Base-by-base conservation (phyloP, 2,888 invertebrate species). In the Sicus ferrugineus region DNA sequence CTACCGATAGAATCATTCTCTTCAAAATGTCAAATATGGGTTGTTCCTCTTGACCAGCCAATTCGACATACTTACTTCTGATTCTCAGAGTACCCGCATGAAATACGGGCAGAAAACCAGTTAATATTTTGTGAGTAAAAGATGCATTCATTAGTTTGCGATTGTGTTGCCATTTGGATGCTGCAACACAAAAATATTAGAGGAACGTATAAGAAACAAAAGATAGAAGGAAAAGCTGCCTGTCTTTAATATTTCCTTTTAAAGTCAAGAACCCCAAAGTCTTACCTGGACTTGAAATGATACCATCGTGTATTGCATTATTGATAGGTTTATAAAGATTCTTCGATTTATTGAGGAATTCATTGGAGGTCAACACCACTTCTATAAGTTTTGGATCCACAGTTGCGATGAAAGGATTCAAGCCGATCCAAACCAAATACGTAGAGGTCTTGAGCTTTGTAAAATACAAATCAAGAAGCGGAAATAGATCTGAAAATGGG, bases 361-460 rank as follows among this genome's bases (percentile, higher is more conserved):
- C 69, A 5, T 71, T 67, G 2, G 73, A 70, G 28, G 74, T 74
- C 0, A 75, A 67, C 38, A 75, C 59, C 16, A 70, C 67, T 48
- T 75, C 75, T 9, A 70, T 66, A 2, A 75, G 7, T 19, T 61
- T 67, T 2, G 73, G 68, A 70, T 76, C 76, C 3, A 58, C 69
- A 0, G 74, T 74, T 3, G 74, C 67, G 7, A 75, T 31, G 11
- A 74, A 54, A 3, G 76, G 75, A 0, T 66, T 48, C 16, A 67
- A 68, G 11, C 69, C 75, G n/a, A 72, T 67, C 73, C 72, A 74
- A 23, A 73, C 61, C 19, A 70, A 28, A 46, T 64, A 70, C 0
- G 72, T 64, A 16, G 30, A 50, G 0, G 64, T 46, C n/a, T 71
- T 69, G 4, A 72, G 48, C 19, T 52, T 30, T 0, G 52, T 2